Base-by-base conservation (phyloP, 92 coral and sea anemone genomes). In the Anthopleura xanthogrammica region DNA sequence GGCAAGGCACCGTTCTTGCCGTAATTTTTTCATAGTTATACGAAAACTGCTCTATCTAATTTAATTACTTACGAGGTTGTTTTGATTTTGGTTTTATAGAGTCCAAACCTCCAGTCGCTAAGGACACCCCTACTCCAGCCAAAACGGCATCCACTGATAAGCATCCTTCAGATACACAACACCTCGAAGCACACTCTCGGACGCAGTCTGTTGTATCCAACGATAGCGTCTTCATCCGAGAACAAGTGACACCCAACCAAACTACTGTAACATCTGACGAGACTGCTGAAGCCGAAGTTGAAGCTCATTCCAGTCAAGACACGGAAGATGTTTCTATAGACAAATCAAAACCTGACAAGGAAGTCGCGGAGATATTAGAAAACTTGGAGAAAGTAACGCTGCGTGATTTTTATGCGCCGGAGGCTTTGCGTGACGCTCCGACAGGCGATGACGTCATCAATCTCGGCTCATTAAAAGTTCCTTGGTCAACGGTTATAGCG, bases 201-300 rank as follows among this genome's bases (percentile, higher is more conserved):
- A 68, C 52, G 14, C 73, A 29, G 3, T 83, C 86, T 4, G 64
- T 57, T 19, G 54, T 62, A 13, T 83, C 86, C 57, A 76, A 60
- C 19, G 86, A 83, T 72, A 83, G 86, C 12, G 86, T 83, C 24
- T 83, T 83, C 80, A 48, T 76, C 3, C 40, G 84, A 68, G 82
- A 60, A 36, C 70, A 46, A 52, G 9, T 14, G 17, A 46, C 58
- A 0, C 8, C 40, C 41, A 16, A 10, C 64, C 52, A 52, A 1
- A 22, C 14, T 11, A 20, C 80, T 29, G 36, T 29, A 29, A 29
- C 1, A 8, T 7, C 48, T 36, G 13, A 17, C 36, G 43, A 42
- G 7, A 7, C 60, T 17, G 41, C n/a, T 39, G 74, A 60, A 8
- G 7, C 55, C 50, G 23, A 36, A 48, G 60, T 40, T 52, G 80